These are phyloP conservation scores for Myrmecobius fasciatus DNA, from an alignment of 2,113 vertebrate genomes.

Conservation along the genomic window DNA sequence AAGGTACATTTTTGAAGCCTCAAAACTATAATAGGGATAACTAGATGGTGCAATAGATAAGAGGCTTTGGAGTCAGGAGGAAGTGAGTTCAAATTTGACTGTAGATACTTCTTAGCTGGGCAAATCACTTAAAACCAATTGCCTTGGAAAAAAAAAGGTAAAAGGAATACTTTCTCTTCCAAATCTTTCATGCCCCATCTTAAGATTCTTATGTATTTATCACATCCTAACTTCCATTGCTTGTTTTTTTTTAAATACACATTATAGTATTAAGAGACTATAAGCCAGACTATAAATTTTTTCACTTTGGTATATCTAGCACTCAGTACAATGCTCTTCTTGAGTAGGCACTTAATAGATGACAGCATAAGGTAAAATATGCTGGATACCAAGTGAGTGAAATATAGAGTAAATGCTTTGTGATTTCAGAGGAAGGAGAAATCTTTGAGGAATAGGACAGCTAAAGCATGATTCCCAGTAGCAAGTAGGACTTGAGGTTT, in stretches of 20 bases:
- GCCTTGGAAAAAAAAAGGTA: background rate
- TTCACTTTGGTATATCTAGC: background rate
- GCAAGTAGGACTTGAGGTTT: background rate
- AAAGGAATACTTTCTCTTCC: background rate
- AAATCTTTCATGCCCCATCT: background rate
- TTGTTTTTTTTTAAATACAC: background rate
- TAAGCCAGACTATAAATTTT: background rate
- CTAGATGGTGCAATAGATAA: background rate
- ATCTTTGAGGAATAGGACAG: background rate
- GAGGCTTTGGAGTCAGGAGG: background rate
- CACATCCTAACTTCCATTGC: background rate
- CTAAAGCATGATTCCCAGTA: background rate
- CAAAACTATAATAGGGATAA: background rate
- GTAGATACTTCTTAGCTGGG: too few relatives aligned
- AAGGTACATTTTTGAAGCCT: too few relatives aligned
- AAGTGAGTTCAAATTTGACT: background rate
- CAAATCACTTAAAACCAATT: too few relatives aligned
- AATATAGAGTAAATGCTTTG: background rate
- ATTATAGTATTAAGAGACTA: background rate
- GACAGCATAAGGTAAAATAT: background rate
- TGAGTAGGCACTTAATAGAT: background rate
- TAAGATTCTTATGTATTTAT: background rate
- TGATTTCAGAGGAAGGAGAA: background rate
- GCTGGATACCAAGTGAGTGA: background rate
- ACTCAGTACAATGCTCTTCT: background rate